These are phyloP conservation scores for Aporrectodea caliginosa DNA, from an alignment of 1,140 invertebrate species.

Conservation along the genomic window DNA sequence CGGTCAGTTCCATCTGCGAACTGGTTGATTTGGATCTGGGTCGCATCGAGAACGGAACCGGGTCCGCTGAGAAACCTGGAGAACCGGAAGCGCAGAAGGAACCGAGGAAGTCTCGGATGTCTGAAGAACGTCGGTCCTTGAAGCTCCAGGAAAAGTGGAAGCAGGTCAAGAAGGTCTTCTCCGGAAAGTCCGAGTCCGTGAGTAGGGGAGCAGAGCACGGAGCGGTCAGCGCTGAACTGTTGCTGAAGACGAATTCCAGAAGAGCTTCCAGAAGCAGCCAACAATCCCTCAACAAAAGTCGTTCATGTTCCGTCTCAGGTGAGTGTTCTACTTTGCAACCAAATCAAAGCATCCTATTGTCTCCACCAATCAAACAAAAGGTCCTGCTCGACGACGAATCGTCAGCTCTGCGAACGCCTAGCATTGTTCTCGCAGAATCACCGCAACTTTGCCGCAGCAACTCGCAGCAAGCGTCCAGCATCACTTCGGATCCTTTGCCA, in stretches of 20 bases:
- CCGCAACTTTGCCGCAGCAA: neutral
- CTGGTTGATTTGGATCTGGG: neutral
- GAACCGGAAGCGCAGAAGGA: neutral
- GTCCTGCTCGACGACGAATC: too few species aligned
- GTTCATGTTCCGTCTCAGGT: neutral
- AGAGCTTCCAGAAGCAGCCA: neutral
- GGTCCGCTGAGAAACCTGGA: neutral
- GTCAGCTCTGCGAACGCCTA: neutral
- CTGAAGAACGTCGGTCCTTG: neutral
- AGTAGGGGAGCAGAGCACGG: too few species aligned
- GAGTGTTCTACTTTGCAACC: neutral
- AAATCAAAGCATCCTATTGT: neutral
- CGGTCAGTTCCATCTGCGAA: neutral
- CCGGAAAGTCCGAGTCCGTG: constrained; percentile 35
- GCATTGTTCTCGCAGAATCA: neutral
- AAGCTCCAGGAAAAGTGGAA: constrained; percentile 43
- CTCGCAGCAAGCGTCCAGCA: neutral
- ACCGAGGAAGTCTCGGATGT: neutral
- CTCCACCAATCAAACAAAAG: neutral
- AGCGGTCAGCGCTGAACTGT: constrained; percentile 5
- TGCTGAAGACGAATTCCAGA: constrained; percentile 19
- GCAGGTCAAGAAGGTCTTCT: constrained; percentile 50
- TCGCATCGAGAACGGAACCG: neutral
- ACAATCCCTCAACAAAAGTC: too few species aligned
- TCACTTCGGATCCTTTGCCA: too few species aligned